Evolutionary conservation across 2,797 vertebrate species (phyloP).

Genomic region (Chaenodraco wilsoni): DNA sequence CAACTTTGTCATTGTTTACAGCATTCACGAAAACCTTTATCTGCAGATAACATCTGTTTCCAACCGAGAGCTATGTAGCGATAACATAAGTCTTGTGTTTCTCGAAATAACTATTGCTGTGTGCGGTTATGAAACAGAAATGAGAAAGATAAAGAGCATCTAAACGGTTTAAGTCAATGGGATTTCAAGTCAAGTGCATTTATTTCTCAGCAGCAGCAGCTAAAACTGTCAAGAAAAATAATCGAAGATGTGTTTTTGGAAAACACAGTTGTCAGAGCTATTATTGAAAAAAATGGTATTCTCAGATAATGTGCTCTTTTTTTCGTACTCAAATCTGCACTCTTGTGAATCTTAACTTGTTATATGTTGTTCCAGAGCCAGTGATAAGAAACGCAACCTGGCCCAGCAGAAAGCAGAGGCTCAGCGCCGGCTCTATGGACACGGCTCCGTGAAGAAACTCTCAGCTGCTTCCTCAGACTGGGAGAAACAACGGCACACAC

Average conservation of each 20-base stretch:
- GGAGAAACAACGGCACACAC: slow-evolving; percentile 93
- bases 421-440: slow-evolving; percentile 94
- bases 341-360: slow-evolving; percentile 7
- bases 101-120: background rate
- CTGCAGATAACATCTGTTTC: background rate
- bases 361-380: slow-evolving; percentile 84
- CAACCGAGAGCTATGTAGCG: background rate
- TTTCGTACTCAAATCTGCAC: slow-evolving; percentile 2
- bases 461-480: slow-evolving; percentile 92
- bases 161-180: background rate
- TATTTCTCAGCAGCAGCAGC: background rate
- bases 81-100: slow-evolving; percentile 14
- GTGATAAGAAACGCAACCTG: slow-evolving; percentile 96
- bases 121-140: background rate
- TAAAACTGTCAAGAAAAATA: slow-evolving; percentile 1
- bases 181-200: slow-evolving; percentile 1
- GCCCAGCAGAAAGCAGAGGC: slow-evolving; percentile 98
- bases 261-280: background rate
- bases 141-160: background rate
- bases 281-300: background rate
- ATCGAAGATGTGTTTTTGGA: background rate
- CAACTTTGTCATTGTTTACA: slow-evolving; percentile 13
- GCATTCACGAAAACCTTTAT: background rate
- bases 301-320: background rate
- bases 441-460: slow-evolving; percentile 90